Base-by-base conservation (phyloP, 2,888 invertebrate species). In the Boloria euphrosyne region DNA sequence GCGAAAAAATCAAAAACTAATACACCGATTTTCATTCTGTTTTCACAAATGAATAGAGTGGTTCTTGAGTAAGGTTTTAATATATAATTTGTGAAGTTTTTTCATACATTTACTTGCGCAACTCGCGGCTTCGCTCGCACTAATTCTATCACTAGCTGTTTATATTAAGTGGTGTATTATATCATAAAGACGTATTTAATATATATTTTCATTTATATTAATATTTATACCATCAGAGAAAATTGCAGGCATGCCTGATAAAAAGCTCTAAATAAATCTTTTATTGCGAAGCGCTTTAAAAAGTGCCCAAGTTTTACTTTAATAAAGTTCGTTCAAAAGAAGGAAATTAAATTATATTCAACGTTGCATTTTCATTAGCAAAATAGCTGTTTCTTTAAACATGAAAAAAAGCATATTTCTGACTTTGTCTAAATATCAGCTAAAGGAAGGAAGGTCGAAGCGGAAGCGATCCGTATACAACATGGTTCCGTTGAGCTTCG, bases 331-430 rank as follows among this genome's bases (percentile, higher is more conserved):
- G 51, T 59, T 62, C 65, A 67, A 67, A 65, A 53, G 61, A 70
- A 65, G 57, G 61, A 70, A 67, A 70, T 70, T 67, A 61, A 68
- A 70, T 68, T 70, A 67, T 63, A 62, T 59, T 65, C 60, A n/a
- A 57, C 51, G 67, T 53, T 67, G 62, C 65, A 63, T 64, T 70
- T 66, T 68, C 68, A 70, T 67, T 61, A 68, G 63, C 68, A 22
- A 63, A 60, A 65, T 60, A 60, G 68, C 62, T 63, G 31, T 66
- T 66, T 69, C 44, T 55, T 49, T 50, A 13, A 31, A 51, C 38
- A 49, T 17, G 13, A 7, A 38, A 52, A 58, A 58, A 57, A 50
- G 31, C n/a, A 14, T 53, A 13, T 18, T 51, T 14, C 49, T 60
- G 43, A 43, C 60, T 43, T 46, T 17, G 14, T 59, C 47, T 14